These are phyloP conservation scores for Myopa testacea DNA, from an alignment of 2,888 invertebrate genomes.

Conservation along the genomic window DNA sequence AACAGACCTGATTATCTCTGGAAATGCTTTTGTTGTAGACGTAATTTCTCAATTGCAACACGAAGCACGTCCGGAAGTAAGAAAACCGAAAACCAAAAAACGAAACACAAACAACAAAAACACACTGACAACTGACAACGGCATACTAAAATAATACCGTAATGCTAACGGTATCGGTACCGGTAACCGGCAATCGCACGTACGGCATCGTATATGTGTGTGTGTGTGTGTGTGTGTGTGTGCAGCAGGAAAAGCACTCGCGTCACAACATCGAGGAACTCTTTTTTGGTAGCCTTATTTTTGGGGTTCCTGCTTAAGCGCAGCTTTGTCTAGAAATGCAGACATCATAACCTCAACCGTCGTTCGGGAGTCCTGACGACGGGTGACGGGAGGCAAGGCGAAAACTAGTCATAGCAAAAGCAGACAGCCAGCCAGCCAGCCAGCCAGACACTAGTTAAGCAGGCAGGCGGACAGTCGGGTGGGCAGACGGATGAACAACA, in stretches of 20 bases:
- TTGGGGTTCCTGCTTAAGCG: neutral
- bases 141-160: neutral
- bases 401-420: no score
- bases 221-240: neutral
- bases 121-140: conserved; percentile 5
- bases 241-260: neutral
- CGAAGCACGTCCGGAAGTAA: conserved; percentile 19
- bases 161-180: neutral
- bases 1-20: neutral
- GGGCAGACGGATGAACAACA: conserved; percentile 3
- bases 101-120: neutral
- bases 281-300: neutral
- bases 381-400: neutral
- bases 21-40: neutral
- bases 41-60: conserved; percentile 19
- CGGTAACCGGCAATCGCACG: neutral
- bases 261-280: neutral
- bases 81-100: conserved; percentile 7
- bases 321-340: conserved; percentile 16
- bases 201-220: neutral
- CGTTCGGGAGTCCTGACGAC: neutral
- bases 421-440: neutral
- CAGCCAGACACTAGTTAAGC: neutral
- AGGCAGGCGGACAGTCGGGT: neutral
- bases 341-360: conserved; percentile 10